Base-by-base conservation (phyloP, 2,113 vertebrate genomes). In the Picathartes gymnocephalus region DNA sequence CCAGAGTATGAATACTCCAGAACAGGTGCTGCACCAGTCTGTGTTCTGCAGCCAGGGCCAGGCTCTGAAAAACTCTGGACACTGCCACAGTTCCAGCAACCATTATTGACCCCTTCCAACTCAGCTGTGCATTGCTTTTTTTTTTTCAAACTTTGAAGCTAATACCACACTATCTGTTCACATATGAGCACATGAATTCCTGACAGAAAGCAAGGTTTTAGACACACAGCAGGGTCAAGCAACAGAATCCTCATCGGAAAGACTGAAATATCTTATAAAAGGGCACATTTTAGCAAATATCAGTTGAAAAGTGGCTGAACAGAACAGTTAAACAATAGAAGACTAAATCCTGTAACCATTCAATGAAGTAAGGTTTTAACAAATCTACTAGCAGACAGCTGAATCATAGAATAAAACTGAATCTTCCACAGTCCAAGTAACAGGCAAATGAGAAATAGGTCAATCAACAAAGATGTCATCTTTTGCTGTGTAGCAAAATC, bases 381-480 rank as follows among this genome's bases (percentile, higher is more conserved):
- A 91, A 69, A 69, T 42, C 50, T 69, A 69, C 33, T 54, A 77
- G 39, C 7, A 88, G 40, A n/a, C 33, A 33, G 54, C 19, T 56
- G 30, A 69, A 62, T 50, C 39, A 79, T 5, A 45, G 51, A 90
- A 79, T 62, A 78, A 88, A 92, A 90, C n/a, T 22, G 1, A 48
- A 73, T 70, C 76, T 88, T 79, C 72, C 37, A 80, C 44, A 91
- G 37, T 47, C 48, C 68, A 54, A 88, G 48, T n/a, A 92, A 72
- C 27, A 83, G 37, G 53, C 42, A 62, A 88, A 76, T 76, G 15
- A 69, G 12, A 91, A 94, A 88, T 8, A 83, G 84, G 53, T 42
- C 58, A 83, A 69, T 56, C 48, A 86, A 82, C 48, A 88, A 74
- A 66, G 16, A 45, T 8, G 53, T 44, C 30, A 64, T 35, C 33